These are phyloP conservation scores for Psophia crepitans DNA, from an alignment of 2,113 vertebrate genomes.

Conservation along the genomic window DNA sequence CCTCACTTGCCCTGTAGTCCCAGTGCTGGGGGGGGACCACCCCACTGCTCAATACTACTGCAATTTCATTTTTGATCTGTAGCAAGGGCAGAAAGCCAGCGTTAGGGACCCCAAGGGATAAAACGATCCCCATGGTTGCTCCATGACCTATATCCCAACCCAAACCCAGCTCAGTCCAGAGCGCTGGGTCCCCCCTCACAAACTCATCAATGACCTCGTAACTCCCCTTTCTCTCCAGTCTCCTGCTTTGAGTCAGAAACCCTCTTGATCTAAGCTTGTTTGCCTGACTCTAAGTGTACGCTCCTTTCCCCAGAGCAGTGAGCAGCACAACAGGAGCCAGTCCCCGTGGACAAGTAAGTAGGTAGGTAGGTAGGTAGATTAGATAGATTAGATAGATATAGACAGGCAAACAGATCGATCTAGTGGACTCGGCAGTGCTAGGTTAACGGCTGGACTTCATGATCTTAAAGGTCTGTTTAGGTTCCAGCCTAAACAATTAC, in stretches of 20 bases:
- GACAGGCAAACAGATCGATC: neutral
- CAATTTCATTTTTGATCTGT: neutral
- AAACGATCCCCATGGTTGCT: neutral
- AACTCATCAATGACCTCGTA: accelerated
- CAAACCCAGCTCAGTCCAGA: neutral
- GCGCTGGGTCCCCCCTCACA: accelerated
- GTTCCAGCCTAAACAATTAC: too few species aligned
- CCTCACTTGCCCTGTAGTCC: slow-evolving; percentile 1
- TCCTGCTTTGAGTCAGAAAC: neutral
- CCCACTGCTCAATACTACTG: neutral
- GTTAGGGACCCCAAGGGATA: neutral
- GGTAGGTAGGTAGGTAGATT: too few species aligned
- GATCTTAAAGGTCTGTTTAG: too few species aligned
- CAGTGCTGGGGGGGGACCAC: neutral
- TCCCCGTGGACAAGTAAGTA: neutral
- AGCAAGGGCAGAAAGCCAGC: neutral
- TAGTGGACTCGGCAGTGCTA: too few species aligned
- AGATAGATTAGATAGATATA: too few species aligned
- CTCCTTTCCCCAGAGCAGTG: accelerated
- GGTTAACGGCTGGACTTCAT: too few species aligned
- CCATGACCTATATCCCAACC: neutral
- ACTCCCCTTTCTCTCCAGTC: neutral
- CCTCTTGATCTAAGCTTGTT: neutral
- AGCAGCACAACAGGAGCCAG: neutral
- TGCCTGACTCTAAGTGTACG: neutral